phyloP scores from a whole-genome alignment of 2,888 invertebrate genomes.

The Limnephilus auricula region DNA sequence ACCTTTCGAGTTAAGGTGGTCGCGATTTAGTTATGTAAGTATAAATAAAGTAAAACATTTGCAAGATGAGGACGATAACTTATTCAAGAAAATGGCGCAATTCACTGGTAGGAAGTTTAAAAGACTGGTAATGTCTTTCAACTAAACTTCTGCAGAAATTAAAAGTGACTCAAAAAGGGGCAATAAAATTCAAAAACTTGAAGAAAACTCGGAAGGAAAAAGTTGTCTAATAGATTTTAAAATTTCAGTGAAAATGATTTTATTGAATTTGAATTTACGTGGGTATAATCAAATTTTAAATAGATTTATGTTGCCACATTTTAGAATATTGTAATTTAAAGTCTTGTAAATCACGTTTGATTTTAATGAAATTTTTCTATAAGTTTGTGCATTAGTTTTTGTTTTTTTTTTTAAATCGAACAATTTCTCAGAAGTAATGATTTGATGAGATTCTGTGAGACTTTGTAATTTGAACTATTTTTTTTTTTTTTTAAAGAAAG shows the following conservation, averaged over 20 bases:
- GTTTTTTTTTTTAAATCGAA: background rate
- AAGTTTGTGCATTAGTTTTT: background rate
- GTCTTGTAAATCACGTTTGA: background rate
- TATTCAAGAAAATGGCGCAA: conserved; percentile 28
- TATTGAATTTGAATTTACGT: background rate
- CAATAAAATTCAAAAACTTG: background rate
- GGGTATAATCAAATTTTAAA: background rate
- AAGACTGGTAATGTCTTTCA: conserved; percentile 31
- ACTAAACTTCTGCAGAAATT: conserved; percentile 34
- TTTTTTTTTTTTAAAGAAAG: no score
- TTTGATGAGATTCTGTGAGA: background rate
- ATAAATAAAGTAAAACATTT: conserved; percentile 20
- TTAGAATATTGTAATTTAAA: no score
- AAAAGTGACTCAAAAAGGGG: background rate
- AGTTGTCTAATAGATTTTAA: background rate
- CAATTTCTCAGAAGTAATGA: background rate
- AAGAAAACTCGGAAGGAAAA: background rate
- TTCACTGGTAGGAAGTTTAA: background rate
- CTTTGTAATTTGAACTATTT: background rate
- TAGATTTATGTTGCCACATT: no score
- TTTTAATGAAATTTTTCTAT: background rate
- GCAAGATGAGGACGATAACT: conserved; percentile 40
- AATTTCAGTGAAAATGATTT: background rate
- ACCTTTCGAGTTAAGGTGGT: background rate
- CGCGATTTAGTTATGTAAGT: background rate